A percentile compares a stretch with the other conserved stretches of the same genome.
Evolutionary conservation across 1,140 invertebrate species (phyloP).

Genomic region (Macrocentrus cingulum): DNA sequence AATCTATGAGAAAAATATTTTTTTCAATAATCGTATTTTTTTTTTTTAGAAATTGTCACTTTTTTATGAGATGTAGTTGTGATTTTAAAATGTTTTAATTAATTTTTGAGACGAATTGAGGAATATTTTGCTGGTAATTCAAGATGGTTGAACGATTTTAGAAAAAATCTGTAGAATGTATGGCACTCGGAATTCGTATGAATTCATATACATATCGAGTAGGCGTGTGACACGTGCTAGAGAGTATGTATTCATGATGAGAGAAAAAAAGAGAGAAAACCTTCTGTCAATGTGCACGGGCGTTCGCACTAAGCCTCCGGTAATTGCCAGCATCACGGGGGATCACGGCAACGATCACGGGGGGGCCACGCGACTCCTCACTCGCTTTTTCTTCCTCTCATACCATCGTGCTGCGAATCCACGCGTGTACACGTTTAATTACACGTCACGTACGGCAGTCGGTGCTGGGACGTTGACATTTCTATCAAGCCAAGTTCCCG

Average conservation of each 20-base stretch:
- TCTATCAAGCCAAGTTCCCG: slow-evolving; percentile 6
- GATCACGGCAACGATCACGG: slow-evolving; percentile 43
- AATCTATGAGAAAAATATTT: too few relatives aligned
- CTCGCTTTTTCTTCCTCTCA: not conserved
- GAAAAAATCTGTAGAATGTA: too few relatives aligned
- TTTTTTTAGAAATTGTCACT: too few relatives aligned
- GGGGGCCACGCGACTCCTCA: slow-evolving; percentile 33
- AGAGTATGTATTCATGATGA: slow-evolving; percentile 39
- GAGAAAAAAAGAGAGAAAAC: slow-evolving; percentile 29
- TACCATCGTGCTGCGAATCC: not conserved
- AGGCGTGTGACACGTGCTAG: slow-evolving; percentile 40
- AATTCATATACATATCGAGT: slow-evolving; percentile 30
- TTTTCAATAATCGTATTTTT: too few relatives aligned
- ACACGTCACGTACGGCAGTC: slow-evolving; percentile 44
- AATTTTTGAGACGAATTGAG: too few relatives aligned
- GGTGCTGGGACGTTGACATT: slow-evolving; percentile 15
- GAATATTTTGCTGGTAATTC: too few relatives aligned
- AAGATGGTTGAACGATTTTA: too few relatives aligned
- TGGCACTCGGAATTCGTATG: slow-evolving; percentile 32
- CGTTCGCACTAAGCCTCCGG: slow-evolving; percentile 44
- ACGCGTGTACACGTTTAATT: slow-evolving; percentile 46
- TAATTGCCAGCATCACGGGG: slow-evolving; percentile 55
- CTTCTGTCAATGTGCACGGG: slow-evolving; percentile 33
- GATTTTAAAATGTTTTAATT: too few relatives aligned
- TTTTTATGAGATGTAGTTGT: too few relatives aligned